Base-by-base conservation (phyloP, 2,888 invertebrate genomes). In the Colostygia pectinataria region DNA sequence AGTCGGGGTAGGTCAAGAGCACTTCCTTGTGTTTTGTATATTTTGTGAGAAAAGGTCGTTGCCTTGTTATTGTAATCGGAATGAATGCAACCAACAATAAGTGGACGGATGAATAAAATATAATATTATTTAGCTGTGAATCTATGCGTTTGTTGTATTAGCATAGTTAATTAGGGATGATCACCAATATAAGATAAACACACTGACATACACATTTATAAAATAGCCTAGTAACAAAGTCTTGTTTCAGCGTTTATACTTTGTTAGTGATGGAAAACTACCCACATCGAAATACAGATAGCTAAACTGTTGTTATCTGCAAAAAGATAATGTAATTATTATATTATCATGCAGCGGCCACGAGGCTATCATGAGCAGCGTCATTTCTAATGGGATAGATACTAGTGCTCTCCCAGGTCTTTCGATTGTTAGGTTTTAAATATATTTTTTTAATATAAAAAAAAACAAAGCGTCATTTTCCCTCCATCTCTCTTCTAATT, bases 201-300 rank as follows among this genome's bases (percentile, higher is more conserved):
- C 0, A 4, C 1, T 10, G 4, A 10, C 1, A 1, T n/a, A 25
- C 25, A 25, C 12, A 31, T 8, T 14, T 31, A 8, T n/a, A 31
- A 18, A 18, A 18, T 18, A 18, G 18, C 18, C 4, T 18, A 18
- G 18, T 18, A 18, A 18, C 18, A 18, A 4, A 4, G 4, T 18
- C 18, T 3, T 18, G 6, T 20, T 20, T 15, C 2, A 4, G 6
- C 1, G 3, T 20, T 5, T 5, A 20, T 20, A 20, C 5, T 20
- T 4, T 4, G 1, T 20, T 5, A 6, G 4, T 20, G 39, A 54
- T 53, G 69, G 71, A 73, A 73, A 69, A 52, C 45, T 69, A 69
- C 64, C 36, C 31, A 62, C n/a, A 65, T 66, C 49, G 42, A 59
- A 65, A 67, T 64, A 66, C 37, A 60, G 67, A 70, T 68, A 65